phyloP scores from a whole-genome alignment of 92 coral and sea anemone species.

The Palythoa heliodiscus region DNA sequence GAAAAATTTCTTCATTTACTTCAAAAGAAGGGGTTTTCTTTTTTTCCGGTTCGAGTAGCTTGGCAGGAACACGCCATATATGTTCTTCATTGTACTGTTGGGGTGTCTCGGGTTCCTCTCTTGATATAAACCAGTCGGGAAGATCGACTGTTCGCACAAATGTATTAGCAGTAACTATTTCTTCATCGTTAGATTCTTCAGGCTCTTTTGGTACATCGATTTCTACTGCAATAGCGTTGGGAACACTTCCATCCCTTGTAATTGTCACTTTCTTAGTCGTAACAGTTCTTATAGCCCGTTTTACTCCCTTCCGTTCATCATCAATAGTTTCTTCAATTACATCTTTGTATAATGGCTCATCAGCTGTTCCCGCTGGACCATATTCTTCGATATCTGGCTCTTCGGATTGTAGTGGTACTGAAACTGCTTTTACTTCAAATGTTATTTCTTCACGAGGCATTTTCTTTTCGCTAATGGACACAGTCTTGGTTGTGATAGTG shows the following conservation, averaged over 20 bases:
- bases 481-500: conserved; percentile 52
- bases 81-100: conserved; percentile 34
- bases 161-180: conserved; percentile 19
- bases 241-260: conserved; percentile 22
- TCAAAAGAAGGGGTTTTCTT: not conserved
- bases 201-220: not conserved
- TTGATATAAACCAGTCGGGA: conserved; percentile 51
- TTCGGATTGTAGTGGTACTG: not conserved
- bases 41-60: conserved; percentile 17
- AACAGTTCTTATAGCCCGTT: not conserved
- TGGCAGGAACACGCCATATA: conserved; percentile 22
- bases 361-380: not conserved
- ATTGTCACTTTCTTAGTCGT: not conserved
- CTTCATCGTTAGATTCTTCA: conserved; percentile 8
- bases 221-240: not conserved
- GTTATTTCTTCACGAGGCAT: conserved; percentile 39
- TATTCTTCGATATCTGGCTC: conserved; percentile 5
- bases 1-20: conserved; percentile 33
- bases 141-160: conserved; percentile 13
- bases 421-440: not conserved
- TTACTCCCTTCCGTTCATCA: conserved; percentile 31
- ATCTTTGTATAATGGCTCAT: not conserved
- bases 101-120: conserved; percentile 28
- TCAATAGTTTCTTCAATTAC: not conserved
- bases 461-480: conserved; percentile 28